Base-by-base conservation (phyloP, 1,140 invertebrate genomes). In the Meloidogyne exigua region DNA sequence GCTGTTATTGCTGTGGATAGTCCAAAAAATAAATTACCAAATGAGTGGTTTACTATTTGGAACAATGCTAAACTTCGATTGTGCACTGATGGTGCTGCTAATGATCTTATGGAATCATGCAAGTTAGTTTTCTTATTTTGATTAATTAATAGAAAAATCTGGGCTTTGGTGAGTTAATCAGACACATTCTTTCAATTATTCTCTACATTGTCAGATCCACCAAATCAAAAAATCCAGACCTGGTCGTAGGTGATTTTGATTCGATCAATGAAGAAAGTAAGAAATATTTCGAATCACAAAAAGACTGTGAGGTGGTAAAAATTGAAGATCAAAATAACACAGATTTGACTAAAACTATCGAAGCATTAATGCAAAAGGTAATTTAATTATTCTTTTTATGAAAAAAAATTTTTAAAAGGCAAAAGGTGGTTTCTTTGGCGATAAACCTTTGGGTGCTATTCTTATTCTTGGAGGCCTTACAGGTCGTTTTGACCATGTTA, bases 31-130 rank as follows among this genome's bases (percentile, higher is more conserved):
- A n/a, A n/a, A 7, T 73, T 73, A 11, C 76, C 76, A 10, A 21
- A 75, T 25, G 64, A 66, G 25, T 78, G 76, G 76, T 36, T 63
- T 25, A 15, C 25, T 26, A 32, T 78, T 26, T 78, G 76, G 76
- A 78, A 78, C 57, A 49, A 64, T 23, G 64, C 76, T 13, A 66
- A 76, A 23, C 15, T 75, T 32, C 74, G 74, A 23, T 67, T 68
- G 42, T 78, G 76, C 66, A 78, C 76, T 23, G 76, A 78, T 62
- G 76, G 76, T 0, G 76, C 76, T 39, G 76, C 76, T 13, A 78
- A 78, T 68, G 21, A 26, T 13, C 23, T 78, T 2, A 11, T 77
- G 32, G n/a, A 57, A 9, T 26, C 42, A 23, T 78, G 76, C 67
- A 72, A 69, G 76, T 78, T 32, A 25, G 75, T 74, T n/a, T n/a